phyloP scores from a whole-genome alignment of 2,113 vertebrate species.

The Macquaria australasica region DNA sequence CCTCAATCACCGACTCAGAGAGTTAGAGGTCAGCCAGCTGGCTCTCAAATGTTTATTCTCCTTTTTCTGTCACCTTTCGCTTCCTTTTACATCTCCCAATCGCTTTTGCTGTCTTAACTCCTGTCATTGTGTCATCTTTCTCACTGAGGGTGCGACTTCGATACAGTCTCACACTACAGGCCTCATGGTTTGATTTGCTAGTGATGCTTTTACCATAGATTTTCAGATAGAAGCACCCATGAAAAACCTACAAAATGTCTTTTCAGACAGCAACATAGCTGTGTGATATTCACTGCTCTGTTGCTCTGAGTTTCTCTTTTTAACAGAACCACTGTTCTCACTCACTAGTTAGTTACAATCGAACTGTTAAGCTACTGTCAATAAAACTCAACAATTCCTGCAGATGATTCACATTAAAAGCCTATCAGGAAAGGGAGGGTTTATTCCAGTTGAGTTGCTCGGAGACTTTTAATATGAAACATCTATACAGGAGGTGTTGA shows the following conservation, averaged over 20 bases:
- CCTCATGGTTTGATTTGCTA: background rate
- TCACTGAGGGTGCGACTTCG: background rate
- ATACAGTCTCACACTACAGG: background rate
- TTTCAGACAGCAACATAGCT: background rate
- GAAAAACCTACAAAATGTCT: background rate
- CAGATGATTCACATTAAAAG: background rate
- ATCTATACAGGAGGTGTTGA: background rate
- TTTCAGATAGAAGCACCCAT: background rate
- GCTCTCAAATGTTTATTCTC: slow-evolving; percentile 31
- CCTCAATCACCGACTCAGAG: slow-evolving; percentile 41
- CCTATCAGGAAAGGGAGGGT: background rate
- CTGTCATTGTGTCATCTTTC: slow-evolving; percentile 19
- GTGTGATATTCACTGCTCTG: no score
- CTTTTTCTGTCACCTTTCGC: slow-evolving; percentile 28
- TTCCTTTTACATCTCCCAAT: slow-evolving; percentile 25
- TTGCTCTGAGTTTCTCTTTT: background rate
- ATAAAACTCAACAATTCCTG: background rate
- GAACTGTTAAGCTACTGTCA: background rate
- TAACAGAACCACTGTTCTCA: background rate
- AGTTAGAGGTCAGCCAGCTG: slow-evolving; percentile 66
- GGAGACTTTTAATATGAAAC: background rate
- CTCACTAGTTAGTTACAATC: background rate
- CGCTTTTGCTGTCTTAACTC: background rate
- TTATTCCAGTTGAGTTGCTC: background rate
- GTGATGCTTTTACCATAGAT: background rate